Evolutionary conservation across 2,797 vertebrate species (phyloP), one percentile per base, ranked within the genome.

Genomic region (Pseudochromis fuscus): DNA sequence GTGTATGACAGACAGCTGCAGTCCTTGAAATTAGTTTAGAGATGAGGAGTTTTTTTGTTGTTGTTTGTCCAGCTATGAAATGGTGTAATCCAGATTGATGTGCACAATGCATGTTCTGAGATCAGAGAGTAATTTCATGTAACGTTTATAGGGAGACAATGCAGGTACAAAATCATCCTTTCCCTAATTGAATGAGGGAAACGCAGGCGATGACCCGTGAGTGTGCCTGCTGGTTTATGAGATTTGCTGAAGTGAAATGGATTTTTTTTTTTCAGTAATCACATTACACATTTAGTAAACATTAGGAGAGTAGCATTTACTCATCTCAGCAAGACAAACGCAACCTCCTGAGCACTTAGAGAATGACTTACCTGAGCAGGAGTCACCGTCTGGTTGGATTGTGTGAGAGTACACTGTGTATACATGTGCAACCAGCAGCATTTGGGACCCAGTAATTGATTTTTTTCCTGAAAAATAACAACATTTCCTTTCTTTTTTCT

Each of bases 241-340:
- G 79, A 84, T 89, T 77, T 82, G 46, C 80, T 28, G 28, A 55
- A 73, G 72, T 77, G 53, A 77, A 84, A 81, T 76, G 48, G 50
- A 85, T 75, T 91, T 75, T 56, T 75, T 91, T 75, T 56, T 42
- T 70, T 33, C 46, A 19, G 53, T 86, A 83, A 88, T 87, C 33
- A 44, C 49, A 68, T 88, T 78, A 77, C 31, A 16, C n/a, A 45
- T 80, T 80, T 64, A 71, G 71, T 70, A 63, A 81, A 62, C 74
- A 65, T 21, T 61, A 44, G 37, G 19, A 23, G 24, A n/a, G 58
- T 30, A 44, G 35, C 45, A 56, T 80, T 71, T 37, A 65, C 62
- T 72, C 37, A 38, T 19, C 79, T 74, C 72, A 40, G 58, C 21
- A 68, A 79, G 59, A 77, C 49, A 65, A 67, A 62, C 44, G 24